These are phyloP conservation scores for Aurelia sp. DNA, from an alignment of 30 jellyfish, hydroid and myxozoan genomes.

Conservation along the genomic window DNA sequence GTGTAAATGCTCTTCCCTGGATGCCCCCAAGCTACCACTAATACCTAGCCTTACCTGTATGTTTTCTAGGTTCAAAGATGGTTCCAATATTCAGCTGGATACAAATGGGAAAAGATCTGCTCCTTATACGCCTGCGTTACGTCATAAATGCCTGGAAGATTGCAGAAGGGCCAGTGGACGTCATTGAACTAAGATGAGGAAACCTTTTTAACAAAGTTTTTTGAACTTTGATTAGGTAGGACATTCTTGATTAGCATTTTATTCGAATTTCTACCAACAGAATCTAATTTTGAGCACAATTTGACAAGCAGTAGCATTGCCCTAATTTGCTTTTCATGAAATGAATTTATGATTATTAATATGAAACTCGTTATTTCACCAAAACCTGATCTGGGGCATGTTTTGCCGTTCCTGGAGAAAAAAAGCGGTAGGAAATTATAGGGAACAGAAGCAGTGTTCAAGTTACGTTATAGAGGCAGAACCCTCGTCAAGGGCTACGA, in stretches of 20 bases:
- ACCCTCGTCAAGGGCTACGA: too few species aligned
- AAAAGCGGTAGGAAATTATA: too few species aligned
- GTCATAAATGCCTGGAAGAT: conserved; percentile 96
- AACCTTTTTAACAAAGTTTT: not conserved
- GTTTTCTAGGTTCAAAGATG: conserved; percentile 90
- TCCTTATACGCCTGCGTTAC: conserved; percentile 89
- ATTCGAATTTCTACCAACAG: not conserved
- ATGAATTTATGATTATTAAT: too few species aligned
- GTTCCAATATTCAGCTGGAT: conserved; percentile 97
- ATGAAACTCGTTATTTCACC: too few species aligned
- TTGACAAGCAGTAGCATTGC: not conserved
- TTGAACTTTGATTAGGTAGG: conserved; percentile 7
- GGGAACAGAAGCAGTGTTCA: too few species aligned
- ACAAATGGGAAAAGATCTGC: conserved; percentile 96
- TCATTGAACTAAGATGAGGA: conserved; percentile 12
- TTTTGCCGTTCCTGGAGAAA: too few species aligned
- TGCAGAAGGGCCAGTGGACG: conserved; percentile 38
- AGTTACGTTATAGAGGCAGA: too few species aligned
- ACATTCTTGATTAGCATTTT: conserved; percentile 1
- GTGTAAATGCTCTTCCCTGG: too few species aligned
- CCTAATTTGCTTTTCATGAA: not conserved
- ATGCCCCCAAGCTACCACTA: too few species aligned
- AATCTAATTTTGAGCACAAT: not conserved
- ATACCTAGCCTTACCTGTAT: too few species aligned
- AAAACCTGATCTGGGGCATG: too few species aligned